Evolutionary conservation across 2,113 vertebrate species (phyloP).

Genomic region (Centropus unirufus): DNA sequence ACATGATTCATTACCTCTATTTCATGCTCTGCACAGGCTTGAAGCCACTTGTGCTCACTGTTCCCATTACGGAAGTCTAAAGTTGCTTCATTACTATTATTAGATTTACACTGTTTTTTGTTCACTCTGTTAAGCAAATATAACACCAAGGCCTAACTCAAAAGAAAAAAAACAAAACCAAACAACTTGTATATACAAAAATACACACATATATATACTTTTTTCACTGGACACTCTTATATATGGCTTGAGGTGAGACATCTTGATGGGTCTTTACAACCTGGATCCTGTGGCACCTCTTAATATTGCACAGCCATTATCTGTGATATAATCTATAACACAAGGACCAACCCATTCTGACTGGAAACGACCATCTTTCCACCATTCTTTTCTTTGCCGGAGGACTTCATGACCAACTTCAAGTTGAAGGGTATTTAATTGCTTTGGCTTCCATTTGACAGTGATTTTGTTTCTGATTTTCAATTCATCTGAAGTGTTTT

Average conservation of each 20-base stretch:
- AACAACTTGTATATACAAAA: too few species aligned
- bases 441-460: constrained; percentile 72
- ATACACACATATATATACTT: constrained; percentile 20
- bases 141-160: not conserved
- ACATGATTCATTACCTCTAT: not conserved
- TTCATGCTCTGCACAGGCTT: not conserved
- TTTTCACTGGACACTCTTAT: constrained; percentile 62
- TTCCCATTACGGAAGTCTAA: not conserved
- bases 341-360: constrained; percentile 78
- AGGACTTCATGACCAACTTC: constrained; percentile 81
- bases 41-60: not conserved
- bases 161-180: not conserved
- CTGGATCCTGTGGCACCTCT: constrained; percentile 70
- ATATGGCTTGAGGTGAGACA: constrained; percentile 78
- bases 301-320: constrained; percentile 74
- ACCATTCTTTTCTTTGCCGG: constrained; percentile 78
- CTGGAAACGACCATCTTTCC: constrained; percentile 79
- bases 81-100: not conserved
- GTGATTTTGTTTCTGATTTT: constrained; percentile 52
- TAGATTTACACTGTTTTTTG: not conserved
- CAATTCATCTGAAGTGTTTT: constrained; percentile 32
- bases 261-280: constrained; percentile 79
- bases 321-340: constrained; percentile 79
- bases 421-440: constrained; percentile 68
- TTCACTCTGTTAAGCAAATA: not conserved